Conservation (phyloP, 2,113 vertebrate genomes). For the Meleagris gallopavo region DNA sequence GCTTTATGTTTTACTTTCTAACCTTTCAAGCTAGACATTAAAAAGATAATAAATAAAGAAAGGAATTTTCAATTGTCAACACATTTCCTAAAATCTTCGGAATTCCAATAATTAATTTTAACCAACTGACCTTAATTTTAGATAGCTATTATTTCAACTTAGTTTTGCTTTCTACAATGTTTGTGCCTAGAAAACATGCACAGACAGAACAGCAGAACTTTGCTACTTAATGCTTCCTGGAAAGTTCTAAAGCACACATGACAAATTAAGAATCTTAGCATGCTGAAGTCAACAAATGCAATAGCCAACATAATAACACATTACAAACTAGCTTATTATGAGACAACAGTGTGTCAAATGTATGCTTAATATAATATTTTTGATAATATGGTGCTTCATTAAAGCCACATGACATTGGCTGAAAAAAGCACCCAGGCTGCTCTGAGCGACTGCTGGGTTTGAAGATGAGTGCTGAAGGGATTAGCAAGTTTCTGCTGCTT, state of each 20-base stretch:
- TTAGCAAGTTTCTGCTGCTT: conserved; percentile 62
- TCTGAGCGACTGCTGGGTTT: background rate
- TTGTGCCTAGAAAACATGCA: background rate
- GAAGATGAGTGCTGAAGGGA: background rate
- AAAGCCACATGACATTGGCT: background rate
- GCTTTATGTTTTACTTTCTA: background rate
- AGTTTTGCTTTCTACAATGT: background rate
- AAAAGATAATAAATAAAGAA: background rate
- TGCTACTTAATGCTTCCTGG: background rate
- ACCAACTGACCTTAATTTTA: background rate
- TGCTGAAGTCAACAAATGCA: background rate
- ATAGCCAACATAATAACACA: background rate
- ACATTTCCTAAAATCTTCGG: background rate
- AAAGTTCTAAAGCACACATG: background rate
- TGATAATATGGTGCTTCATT: background rate
- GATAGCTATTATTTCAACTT: background rate
- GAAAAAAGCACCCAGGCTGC: background rate
- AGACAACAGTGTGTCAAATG: background rate
- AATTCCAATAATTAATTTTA: too few species aligned
- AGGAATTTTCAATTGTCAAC: background rate
- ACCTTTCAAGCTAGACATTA: background rate
- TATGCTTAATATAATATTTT: background rate
- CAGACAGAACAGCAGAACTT: conserved; percentile 52
- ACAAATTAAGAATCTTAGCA: background rate
- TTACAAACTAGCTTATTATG: background rate